Conservation (phyloP, 2,113 vertebrate genomes). For the Heterotis niloticus region DNA sequence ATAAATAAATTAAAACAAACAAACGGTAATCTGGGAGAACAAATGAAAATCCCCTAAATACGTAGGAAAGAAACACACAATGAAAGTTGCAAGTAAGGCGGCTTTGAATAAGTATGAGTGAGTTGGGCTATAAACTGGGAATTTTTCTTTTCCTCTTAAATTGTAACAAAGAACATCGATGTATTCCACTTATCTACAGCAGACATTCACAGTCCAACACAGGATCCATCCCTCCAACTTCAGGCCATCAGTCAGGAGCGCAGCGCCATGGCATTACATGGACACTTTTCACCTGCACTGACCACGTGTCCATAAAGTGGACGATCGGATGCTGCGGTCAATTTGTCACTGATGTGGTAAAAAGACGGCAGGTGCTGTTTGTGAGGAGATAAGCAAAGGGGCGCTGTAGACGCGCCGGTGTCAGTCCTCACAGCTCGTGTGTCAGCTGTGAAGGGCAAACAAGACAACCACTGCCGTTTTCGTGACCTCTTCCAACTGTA, state of each 20-base stretch:
- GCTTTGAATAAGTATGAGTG: too few relatives aligned
- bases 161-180: too few relatives aligned
- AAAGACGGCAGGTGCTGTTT: not conserved
- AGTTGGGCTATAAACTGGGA: too few relatives aligned
- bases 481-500: not conserved
- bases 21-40: too few relatives aligned
- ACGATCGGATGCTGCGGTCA: not conserved
- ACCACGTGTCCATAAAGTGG: not conserved
- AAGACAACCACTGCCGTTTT: not conserved
- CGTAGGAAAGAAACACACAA: too few relatives aligned
- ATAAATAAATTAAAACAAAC: too few relatives aligned
- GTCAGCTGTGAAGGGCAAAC: conserved; percentile 12
- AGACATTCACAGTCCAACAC: too few relatives aligned
- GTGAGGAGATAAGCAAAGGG: not conserved
- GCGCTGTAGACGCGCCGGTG: conserved; percentile 5
- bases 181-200: too few relatives aligned
- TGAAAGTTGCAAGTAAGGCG: too few relatives aligned
- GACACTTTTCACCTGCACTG: not conserved
- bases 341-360: not conserved
- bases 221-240: not conserved
- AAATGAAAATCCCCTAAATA: too few relatives aligned
- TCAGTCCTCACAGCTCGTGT: not conserved
- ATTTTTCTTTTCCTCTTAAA: too few relatives aligned
- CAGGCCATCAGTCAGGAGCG: not conserved
- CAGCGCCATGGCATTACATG: not conserved